A percentile compares a stretch with the other conserved stretches of the same genome.
These are phyloP conservation scores for Dryoscopus gambensis DNA, from an alignment of 2,113 vertebrate species.

Conservation along the genomic window DNA sequence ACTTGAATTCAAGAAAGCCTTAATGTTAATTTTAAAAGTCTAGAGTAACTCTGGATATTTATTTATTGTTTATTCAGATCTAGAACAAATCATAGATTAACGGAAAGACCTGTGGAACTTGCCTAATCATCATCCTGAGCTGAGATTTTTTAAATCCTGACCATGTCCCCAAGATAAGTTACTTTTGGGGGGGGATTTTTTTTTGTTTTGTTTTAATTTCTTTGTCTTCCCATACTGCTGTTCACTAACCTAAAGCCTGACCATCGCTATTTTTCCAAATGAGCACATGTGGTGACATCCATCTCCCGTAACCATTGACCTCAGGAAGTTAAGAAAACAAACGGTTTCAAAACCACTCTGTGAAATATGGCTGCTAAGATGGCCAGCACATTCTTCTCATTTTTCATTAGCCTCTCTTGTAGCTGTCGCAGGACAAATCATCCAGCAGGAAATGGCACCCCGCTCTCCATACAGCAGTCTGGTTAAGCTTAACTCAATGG, in stretches of 20 bases:
- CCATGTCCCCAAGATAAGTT: background rate
- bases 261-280: background rate
- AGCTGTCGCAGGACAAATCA: constrained; percentile 41
- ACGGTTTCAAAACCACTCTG: constrained; percentile 34
- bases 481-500: background rate
- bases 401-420: constrained; percentile 30
- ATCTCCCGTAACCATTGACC: constrained; percentile 48
- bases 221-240: background rate
- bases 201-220: background rate
- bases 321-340: constrained; percentile 68
- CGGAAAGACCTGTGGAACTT: background rate
- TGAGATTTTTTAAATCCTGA: background rate
- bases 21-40: background rate
- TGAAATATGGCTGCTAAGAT: constrained; percentile 55
- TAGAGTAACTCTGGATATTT: background rate
- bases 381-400: constrained; percentile 56
- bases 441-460: background rate
- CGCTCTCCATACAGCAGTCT: background rate
- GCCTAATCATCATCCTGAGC: background rate
- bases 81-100: background rate
- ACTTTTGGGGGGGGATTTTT: background rate
- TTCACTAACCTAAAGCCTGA: background rate
- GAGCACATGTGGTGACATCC: constrained; percentile 58
- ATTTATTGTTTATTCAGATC: background rate
- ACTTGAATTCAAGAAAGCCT: background rate